Percentiles rank a stretch among this genome's conserved stretches.
These are phyloP conservation scores for Heterodera filipjevi DNA, from an alignment of 2,888 invertebrate species.

Conservation along the genomic window DNA sequence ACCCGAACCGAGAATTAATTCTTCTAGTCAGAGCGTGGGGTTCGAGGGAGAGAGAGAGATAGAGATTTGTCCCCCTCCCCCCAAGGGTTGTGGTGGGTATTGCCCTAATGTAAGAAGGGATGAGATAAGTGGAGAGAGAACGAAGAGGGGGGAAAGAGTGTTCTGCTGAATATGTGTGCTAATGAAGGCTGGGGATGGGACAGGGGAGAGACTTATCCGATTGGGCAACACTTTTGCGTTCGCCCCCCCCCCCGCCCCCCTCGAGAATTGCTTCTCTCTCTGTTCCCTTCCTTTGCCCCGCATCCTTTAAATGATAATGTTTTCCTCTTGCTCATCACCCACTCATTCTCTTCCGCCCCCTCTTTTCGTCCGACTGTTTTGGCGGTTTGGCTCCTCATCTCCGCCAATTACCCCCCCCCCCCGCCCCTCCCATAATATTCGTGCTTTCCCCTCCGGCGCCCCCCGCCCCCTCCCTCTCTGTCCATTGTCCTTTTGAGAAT, in stretches of 20 bases:
- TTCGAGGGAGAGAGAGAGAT: too few relatives aligned
- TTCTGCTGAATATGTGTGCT: not conserved
- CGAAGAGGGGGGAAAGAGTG: not conserved
- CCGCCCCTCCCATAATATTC: constrained; percentile 1
- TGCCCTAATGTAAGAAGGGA: not conserved
- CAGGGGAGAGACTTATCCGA: not conserved
- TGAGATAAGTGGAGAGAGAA: not conserved
- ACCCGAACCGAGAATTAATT: too few relatives aligned
- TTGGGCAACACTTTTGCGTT: constrained; percentile 2
- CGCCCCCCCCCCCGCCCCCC: not conserved
- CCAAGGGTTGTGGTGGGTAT: not conserved
- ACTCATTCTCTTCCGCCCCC: not conserved
- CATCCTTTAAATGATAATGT: not conserved
- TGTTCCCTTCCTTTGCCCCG: not conserved
- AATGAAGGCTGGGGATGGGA: not conserved
- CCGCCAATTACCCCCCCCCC: constrained; percentile 13
- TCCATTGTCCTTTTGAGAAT: constrained; percentile 8
- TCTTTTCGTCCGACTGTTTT: not conserved
- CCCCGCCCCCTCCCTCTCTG: not conserved
- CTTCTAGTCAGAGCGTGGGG: too few relatives aligned
- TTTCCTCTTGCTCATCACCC: not conserved
- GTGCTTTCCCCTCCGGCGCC: not conserved
- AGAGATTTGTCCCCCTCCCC: too few relatives aligned
- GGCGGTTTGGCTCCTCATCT: constrained; percentile 15
- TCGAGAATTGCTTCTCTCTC: not conserved